Evolutionary conservation across 2,888 invertebrate species (phyloP), one percentile per base, ranked within the genome.

Genomic region (Caenorhabditis sp.): DNA sequence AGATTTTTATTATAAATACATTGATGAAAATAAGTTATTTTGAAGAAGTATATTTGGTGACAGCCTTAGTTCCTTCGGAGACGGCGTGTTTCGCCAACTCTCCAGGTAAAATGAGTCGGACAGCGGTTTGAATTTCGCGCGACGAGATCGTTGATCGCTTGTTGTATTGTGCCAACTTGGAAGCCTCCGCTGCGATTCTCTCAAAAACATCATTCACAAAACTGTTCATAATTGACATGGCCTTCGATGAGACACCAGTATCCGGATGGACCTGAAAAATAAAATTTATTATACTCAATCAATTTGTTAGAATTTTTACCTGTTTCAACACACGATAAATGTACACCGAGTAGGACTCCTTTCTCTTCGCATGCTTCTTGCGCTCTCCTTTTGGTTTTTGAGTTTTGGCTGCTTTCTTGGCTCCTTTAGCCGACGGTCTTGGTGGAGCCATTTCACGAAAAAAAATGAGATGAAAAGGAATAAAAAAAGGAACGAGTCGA

Each of bases 141-240:
- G 91, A 92, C 0, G 91, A 91, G 84, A 93, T 90, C 0, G 93
- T 93, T 0, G 90, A 91, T 55, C 91, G 90, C 86, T 92, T 92
- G 76, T 91, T 91, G 85, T 92, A 91, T 14, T 91, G 91, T 0
- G 91, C 91, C 66, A 93, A 85, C 60, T 91, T 91, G 14, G 83
- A 83, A 3, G 87, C 83, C 68, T 87, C 87, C 0, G 90, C 89
- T 0, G 92, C 92, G 54, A 93, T 92, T 53, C 91, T 91, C 86
- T 93, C 93, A 83, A 93, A 90, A 83, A 92, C 91, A 81, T 93
- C 93, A 79, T 92, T 92, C 0, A 93, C 92, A 75, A 93, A 93
- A 82, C 91, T 91, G 80, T 92, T 92, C 92, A 93, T 92, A 77
- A 93, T 92, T 78, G 90, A 88, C 92, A 92, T 93, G 0, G 92